phyloP scores from a whole-genome alignment of 2,888 invertebrate species.

The Epinotia demarniana region DNA sequence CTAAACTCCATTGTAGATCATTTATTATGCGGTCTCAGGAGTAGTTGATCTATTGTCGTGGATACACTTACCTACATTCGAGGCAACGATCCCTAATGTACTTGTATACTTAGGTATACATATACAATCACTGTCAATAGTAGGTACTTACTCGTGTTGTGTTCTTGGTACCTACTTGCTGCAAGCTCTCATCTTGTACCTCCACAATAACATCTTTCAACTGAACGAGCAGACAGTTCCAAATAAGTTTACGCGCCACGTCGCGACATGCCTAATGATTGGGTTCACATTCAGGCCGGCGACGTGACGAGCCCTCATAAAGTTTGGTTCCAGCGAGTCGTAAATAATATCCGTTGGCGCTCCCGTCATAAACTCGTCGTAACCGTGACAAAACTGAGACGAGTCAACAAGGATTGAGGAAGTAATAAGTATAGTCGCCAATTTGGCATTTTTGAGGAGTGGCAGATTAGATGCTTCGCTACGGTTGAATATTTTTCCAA shows the following conservation, averaged over 20 bases:
- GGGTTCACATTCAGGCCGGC: slow-evolving; percentile 12
- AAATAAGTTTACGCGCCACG: neutral
- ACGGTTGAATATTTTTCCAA: neutral
- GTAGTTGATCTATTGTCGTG: too few relatives aligned
- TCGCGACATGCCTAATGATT: slow-evolving; percentile 16
- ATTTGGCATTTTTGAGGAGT: neutral
- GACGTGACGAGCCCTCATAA: slow-evolving; percentile 17
- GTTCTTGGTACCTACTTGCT: too few relatives aligned
- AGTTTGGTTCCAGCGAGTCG: slow-evolving; percentile 19
- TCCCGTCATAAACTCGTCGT: slow-evolving; percentile 32
- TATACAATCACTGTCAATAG: too few relatives aligned
- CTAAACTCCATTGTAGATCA: too few relatives aligned
- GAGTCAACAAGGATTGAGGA: neutral
- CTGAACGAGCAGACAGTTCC: neutral
- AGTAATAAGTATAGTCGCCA: neutral
- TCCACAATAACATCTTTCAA: too few relatives aligned
- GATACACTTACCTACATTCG: too few relatives aligned
- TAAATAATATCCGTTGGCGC: slow-evolving; percentile 41
- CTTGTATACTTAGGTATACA: too few relatives aligned
- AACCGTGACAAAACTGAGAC: slow-evolving; percentile 35
- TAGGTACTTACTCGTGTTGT: too few relatives aligned
- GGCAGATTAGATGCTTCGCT: neutral
- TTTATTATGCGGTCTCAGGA: too few relatives aligned
- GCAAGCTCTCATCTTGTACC: too few relatives aligned
- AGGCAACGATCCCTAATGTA: too few relatives aligned